Base-by-base conservation (phyloP, 2,888 invertebrate species). In the Prosopocoilus inquinatus region DNA sequence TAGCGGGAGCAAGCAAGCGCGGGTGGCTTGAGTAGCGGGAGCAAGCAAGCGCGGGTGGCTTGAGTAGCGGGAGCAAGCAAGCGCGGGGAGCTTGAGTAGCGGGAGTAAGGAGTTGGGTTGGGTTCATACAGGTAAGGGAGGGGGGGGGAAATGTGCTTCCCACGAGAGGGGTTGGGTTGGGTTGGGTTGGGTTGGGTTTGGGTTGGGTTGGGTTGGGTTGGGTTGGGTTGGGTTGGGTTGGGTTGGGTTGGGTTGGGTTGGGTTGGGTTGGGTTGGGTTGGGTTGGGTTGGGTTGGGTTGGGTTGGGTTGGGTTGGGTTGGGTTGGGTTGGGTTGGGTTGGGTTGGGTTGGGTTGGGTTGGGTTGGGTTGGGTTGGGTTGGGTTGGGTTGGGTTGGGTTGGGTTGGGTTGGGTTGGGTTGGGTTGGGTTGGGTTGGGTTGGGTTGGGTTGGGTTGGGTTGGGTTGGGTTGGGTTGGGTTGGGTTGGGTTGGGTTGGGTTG, bases 261-360 rank as follows among this genome's bases (percentile, higher is more conserved):
- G 50, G 50, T 8, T 47, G 20, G 50, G 50, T 32, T 46, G 20
- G 50, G 50, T 8, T 12, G n/a, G 20, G 50, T 41, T 8, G 11
- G 35, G 35, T 9, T 35, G 9, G 35, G 35, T 9, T 35, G 9
- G 35, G 35, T 9, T 35, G 9, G 35, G 35, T 9, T 35, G 9
- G 35, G 35, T 9, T 35, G 9, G 35, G 35, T 9, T 35, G 9
- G 35, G 35, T 9, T 35, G 9, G 35, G 35, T 9, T 35, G 9
- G 35, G 35, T 9, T 35, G 9, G 35, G 35, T 9, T 35, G 9
- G 35, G 35, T 9, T 35, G 9, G 35, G 35, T 9, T 35, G 9
- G 35, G 35, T 9, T 35, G 9, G 35, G 35, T 9, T 35, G 9
- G 35, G 35, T 9, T 35, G 9, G 35, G 35, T 9, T 35, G 9